Conservation (phyloP, 2,888 invertebrate genomes). For the Ennomos fuscantarius region DNA sequence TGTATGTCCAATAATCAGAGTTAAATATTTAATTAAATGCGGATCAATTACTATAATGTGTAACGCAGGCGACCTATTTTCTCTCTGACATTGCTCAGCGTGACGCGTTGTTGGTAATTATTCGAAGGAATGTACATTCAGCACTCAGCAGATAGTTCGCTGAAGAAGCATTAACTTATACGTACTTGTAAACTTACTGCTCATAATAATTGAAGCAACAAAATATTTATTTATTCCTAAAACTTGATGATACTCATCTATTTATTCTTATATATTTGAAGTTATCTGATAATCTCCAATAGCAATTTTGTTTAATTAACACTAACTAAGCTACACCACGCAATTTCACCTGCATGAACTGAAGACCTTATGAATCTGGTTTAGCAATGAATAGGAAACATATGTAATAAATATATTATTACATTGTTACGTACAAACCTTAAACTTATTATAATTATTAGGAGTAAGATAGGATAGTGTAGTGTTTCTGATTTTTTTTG, state of each 20-base stretch:
- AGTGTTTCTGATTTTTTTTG: no score
- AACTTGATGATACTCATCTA: slow-evolving; percentile 82
- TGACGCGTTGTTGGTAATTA: slow-evolving; percentile 72
- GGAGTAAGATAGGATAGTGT: no score
- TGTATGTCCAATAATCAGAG: neutral
- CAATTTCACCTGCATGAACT: no score
- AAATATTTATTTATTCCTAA: slow-evolving; percentile 72
- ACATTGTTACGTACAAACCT: no score
- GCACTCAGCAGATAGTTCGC: slow-evolving; percentile 34
- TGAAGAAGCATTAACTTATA: slow-evolving; percentile 24
- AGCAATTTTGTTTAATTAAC: no score
- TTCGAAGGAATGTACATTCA: slow-evolving; percentile 41
- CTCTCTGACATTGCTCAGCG: slow-evolving; percentile 77
- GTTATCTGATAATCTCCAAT: no score
- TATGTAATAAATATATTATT: no score
- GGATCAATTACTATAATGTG: slow-evolving; percentile 12
- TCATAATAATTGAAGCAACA: slow-evolving; percentile 5
- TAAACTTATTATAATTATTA: no score
- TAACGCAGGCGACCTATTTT: slow-evolving; percentile 68
- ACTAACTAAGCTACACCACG: no score
- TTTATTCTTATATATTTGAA: no score
- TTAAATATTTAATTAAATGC: neutral
- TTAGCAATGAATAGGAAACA: no score
- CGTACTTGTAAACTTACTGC: neutral
- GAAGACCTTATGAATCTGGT: no score